Evolutionary conservation across 2,888 invertebrate species (phyloP).

Genomic region (Chromoteleia sp.): DNA sequence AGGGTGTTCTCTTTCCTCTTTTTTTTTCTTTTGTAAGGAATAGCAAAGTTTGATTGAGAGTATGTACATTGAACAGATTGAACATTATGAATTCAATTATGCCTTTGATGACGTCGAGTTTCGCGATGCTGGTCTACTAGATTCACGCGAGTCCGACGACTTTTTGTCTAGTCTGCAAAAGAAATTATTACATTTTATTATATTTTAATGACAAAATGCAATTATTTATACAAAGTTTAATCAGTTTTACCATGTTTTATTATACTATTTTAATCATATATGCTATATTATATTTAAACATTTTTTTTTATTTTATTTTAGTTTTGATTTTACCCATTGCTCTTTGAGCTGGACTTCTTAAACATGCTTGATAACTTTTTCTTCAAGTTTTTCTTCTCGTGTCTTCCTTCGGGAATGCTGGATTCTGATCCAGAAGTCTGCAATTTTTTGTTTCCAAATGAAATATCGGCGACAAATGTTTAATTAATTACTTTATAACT

Average conservation of each 20-base stretch:
- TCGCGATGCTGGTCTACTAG: conserved; percentile 81
- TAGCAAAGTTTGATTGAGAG: conserved; percentile 6
- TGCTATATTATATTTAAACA: conserved; percentile 7
- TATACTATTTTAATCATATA: too few relatives aligned
- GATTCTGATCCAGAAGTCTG: conserved; percentile 83
- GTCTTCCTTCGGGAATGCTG: conserved; percentile 80
- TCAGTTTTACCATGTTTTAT: too few relatives aligned
- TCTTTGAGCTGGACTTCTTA: conserved; percentile 86
- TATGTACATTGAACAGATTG: conserved; percentile 57
- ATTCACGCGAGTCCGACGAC: conserved; percentile 74
- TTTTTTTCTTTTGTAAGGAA: conserved; percentile 17
- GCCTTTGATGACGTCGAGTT: conserved; percentile 78
- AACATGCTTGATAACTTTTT: conserved; percentile 94
- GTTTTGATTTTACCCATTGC: conserved; percentile 76
- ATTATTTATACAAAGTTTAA: too few relatives aligned
- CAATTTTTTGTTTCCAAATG: too few relatives aligned
- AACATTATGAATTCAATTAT: conserved; percentile 60
- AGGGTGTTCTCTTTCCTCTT: too few relatives aligned
- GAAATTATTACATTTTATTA: conserved; percentile 3
- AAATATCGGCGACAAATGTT: too few relatives aligned
- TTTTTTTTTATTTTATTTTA: conserved; percentile 3
- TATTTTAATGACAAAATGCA: background rate
- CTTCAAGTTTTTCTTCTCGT: conserved; percentile 90
- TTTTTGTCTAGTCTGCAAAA: conserved; percentile 79
- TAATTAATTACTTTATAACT: too few relatives aligned